Evolutionary conservation across 1,140 invertebrate species (phyloP).

Genomic region (Drosophila dunni): DNA sequence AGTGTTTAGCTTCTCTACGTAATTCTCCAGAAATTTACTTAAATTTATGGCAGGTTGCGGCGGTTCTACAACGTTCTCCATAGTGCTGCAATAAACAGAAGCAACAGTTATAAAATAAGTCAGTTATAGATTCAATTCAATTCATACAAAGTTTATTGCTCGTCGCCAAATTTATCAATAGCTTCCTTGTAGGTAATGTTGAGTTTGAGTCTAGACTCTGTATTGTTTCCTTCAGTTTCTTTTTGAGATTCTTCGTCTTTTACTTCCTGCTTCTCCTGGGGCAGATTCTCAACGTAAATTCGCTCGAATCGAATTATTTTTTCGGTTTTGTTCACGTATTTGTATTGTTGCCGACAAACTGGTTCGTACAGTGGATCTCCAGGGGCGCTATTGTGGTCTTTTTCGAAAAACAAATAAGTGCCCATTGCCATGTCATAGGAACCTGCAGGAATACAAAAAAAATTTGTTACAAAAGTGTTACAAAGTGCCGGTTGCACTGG

Average conservation of each 20-base stretch:
- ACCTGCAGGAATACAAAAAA: constrained; percentile 51
- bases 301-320: constrained; percentile 86
- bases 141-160: constrained; percentile 48
- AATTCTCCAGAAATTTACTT: constrained; percentile 47
- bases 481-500: not conserved
- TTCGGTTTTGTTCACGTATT: constrained; percentile 85
- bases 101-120: too few species aligned
- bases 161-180: constrained; percentile 66
- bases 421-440: constrained; percentile 86
- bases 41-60: constrained; percentile 39
- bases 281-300: constrained; percentile 83
- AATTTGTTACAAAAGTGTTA: not conserved
- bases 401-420: constrained; percentile 86
- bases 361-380: constrained; percentile 85
- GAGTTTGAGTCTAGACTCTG: constrained; percentile 36
- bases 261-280: constrained; percentile 23
- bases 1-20: constrained; percentile 23
- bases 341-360: constrained; percentile 78
- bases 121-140: too few species aligned
- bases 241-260: constrained; percentile 25
- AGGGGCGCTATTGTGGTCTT: constrained; percentile 77
- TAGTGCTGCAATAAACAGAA: constrained; percentile 10
- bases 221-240: constrained; percentile 2
- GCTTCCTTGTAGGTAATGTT: constrained; percentile 71
- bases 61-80: constrained; percentile 42